A percentile compares a stretch with the other conserved stretches of the same genome.
phyloP scores from a whole-genome alignment of 2,113 vertebrate species.

The Hydrolagus affinis region DNA sequence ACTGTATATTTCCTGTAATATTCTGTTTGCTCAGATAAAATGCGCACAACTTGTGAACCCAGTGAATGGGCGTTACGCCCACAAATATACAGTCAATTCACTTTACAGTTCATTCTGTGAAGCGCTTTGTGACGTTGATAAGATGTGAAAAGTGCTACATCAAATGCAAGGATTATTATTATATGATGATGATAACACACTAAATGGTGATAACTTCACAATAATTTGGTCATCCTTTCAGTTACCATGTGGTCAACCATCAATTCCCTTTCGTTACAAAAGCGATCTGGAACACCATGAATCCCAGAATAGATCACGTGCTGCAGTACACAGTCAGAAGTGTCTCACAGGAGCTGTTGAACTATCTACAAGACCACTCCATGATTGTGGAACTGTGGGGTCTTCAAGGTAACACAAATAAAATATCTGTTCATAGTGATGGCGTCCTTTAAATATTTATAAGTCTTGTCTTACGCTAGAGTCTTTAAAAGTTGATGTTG shows the following conservation, averaged over 20 bases:
- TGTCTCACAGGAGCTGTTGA: conserved; percentile 61
- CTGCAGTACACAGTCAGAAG: conserved; percentile 59
- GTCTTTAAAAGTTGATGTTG: too few relatives aligned
- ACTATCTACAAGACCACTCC: conserved; percentile 74
- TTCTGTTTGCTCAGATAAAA: background rate
- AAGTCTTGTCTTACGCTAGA: too few relatives aligned
- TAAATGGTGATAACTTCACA: background rate
- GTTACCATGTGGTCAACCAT: conserved; percentile 69
- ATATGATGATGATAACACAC: too few relatives aligned
- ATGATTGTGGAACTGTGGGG: conserved; percentile 78
- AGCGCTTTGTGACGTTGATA: too few relatives aligned
- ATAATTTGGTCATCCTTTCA: conserved; percentile 39
- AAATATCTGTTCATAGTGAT: background rate
- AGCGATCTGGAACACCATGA: conserved; percentile 65
- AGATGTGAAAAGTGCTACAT: too few relatives aligned
- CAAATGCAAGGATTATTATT: too few relatives aligned
- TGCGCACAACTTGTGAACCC: background rate
- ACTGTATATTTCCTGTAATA: background rate
- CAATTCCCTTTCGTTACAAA: conserved; percentile 59
- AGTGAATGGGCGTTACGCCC: background rate
- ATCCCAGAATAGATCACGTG: conserved; percentile 64
- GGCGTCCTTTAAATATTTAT: background rate
- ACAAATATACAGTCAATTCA: too few relatives aligned
- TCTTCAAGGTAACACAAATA: conserved; percentile 63
- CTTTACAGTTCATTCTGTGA: too few relatives aligned